Evolutionary conservation across 2,797 vertebrate genomes (phyloP), one percentile per base, ranked within the genome.

Genomic region (Pteropus rufus): DNA sequence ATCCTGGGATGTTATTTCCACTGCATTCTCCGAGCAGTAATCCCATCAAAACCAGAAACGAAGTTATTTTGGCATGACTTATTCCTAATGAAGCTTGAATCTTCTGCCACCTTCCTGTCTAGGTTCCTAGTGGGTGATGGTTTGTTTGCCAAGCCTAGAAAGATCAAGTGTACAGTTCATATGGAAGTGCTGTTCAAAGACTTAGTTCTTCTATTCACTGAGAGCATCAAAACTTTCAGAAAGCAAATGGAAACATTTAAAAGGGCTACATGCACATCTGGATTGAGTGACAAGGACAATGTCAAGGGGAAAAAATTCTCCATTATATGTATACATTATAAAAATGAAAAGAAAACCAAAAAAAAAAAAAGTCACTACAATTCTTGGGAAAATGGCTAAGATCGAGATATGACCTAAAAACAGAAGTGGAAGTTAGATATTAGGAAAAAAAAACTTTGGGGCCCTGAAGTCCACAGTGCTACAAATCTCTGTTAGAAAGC

Each of bases 31-130:
- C 76, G 73, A 83, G 4, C n/a, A 60, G 9, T 73, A 85, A 94
- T 86, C 69, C 92, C 85, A 93, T 95, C 84, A 97, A 89, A 95
- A 83, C 81, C 85, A 97, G 80, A 97, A 96, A 62, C 46, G 58
- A 95, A 83, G 54, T 95, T 93, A 89, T 72, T 88, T 80, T 86
- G 82, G 96, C 92, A 92, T 95, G 88, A 93, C 95, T 96, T 95
- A 77, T 95, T 95, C 81, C 91, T 85, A 93, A 95, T 89, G 54
- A 97, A 95, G 89, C 91, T 96, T 93, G 73, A 97, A 58, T 96
- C 44, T 91, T 94, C 89, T 93, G 88, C 97, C 82, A 80, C 72
- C 94, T 95, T 94, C 58, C 76, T 94, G 64, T 91, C 94, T 91
- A 60, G 26, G 36, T 83, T 93, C 69, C 95, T 86, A 83, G 77